Evolutionary conservation across 2,888 invertebrate genomes (phyloP), one percentile per base, ranked within the genome.

Genomic region (Luperina nickerlii): DNA sequence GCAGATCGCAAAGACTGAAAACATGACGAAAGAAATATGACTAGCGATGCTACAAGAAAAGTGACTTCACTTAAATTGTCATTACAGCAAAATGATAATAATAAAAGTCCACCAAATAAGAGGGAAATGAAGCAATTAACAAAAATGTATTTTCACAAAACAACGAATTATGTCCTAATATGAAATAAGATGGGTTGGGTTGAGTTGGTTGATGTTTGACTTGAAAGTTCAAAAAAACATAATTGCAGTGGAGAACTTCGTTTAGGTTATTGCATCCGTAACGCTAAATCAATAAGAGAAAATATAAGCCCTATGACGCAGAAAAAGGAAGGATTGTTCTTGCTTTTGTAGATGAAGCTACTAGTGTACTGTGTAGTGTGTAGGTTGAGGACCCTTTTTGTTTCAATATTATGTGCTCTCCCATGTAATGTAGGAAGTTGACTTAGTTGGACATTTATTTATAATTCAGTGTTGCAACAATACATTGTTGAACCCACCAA

Each of bases 311-410:
- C 38, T 48, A 13, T 13, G 6, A 48, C 60, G 24, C 18, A 60
- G 15, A 18, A 54, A 57, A 82, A 69, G 20, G 51, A 32, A 67
- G 67, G 1, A 66, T 38, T 18, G 32, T 27, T 54, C 42, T 67
- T 83, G 11, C 8, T 71, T n/a, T 67, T 57, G 32, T 20, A 57
- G 76, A 82, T 42, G 11, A 75, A 75, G n/a, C n/a, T n/a, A 20
- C 5, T 13, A 48, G 2, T 63, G 2, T 6, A 62, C 32, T 24
- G 18, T 51, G 32, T 18, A 38, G 7, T 24, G 18, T 51, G 32
- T 18, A 38, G 7, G 15, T 18, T 83, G 24, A 20, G 11, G 13
- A 63, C 11, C 20, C 27, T 77, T 57, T 57, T 27, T 7, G 27
- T 77, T 83, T 48, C 57, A 77, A n/a, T 62, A 54, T 32, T 48